Base-by-base conservation (phyloP, 2,797 vertebrate genomes). In the Sebastes diaconus region DNA sequence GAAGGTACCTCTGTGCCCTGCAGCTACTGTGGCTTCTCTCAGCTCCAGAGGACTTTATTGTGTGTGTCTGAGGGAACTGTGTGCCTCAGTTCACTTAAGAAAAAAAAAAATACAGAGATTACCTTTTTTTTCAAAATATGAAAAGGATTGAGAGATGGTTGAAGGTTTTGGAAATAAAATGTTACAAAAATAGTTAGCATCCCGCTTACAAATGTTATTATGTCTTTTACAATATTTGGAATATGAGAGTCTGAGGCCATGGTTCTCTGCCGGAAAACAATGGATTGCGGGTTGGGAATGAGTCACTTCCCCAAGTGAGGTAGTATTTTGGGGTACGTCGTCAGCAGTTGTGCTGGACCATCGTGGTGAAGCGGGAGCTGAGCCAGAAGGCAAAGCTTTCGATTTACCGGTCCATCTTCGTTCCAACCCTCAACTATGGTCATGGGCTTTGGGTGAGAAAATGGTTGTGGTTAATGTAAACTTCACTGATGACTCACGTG, bases 251-350 rank as follows among this genome's bases (percentile, higher is more conserved):
- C 54, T 57, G 54, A 0, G 22, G 22, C 46, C 0, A 20, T 50
- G 18, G 46, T 50, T 50, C 46, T 50, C 46, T 20, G 46, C 46
- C 18, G 18, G 18, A 50, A 50, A 50, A 20, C 7, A 1, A 18
- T 46, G 0, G 42, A 46, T 46, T 46, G 16, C 0, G 42, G 42
- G 0, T 46, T 46, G 16, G 42, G 42, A 18, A 46, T 46, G 42
- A 46, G 42, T 46, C 42, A 46, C 42, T 46, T 18, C 42, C 42
- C 42, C 16, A 46, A 18, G 42, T 20, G 18, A 50, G 46, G 46
- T 8, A 50, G 46, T 20, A 50, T 8, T 50, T 50, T 20, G 46
- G 46, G 46, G 46, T 39, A 39, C 36, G 42, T 46, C 46, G 0
- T 50, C 46, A 50, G 16, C 42, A 46, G 16, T 20, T 50, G 46